Conservation (phyloP, 2,797 vertebrate genomes). For the Cyclura pinguis region DNA sequence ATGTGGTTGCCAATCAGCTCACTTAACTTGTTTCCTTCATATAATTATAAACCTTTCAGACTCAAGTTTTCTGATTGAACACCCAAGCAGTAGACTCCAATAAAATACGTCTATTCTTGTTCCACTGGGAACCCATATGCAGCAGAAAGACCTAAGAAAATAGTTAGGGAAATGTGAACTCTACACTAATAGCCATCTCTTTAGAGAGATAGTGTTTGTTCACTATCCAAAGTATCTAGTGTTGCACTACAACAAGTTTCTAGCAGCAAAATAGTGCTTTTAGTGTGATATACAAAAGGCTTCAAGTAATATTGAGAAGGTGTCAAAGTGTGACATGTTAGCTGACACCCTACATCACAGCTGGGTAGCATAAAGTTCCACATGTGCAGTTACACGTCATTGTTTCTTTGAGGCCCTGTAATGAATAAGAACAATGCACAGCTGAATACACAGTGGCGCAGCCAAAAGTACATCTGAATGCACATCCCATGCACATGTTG, state of each 20-base stretch:
- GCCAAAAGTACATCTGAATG: too few species aligned
- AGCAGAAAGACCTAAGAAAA: constrained; percentile 28
- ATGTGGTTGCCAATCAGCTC: constrained; percentile 32
- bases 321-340: not conserved
- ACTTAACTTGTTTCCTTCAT: constrained; percentile 46
- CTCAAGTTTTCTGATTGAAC: constrained; percentile 42
- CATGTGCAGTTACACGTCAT: too few species aligned
- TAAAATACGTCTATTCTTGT: constrained; percentile 39
- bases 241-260: too few species aligned
- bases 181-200: too few species aligned
- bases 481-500: too few species aligned
- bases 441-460: too few species aligned
- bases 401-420: too few species aligned
- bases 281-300: not conserved
- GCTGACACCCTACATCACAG: not conserved
- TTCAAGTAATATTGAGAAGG: not conserved
- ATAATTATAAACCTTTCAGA: constrained; percentile 50
- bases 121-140: not conserved
- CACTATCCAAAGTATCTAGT: not conserved
- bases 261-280: too few species aligned
- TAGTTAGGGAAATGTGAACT: not conserved
- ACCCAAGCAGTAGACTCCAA: constrained; percentile 48
- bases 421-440: too few species aligned
- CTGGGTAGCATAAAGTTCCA: too few species aligned
- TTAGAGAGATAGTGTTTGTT: not conserved